Evolutionary conservation across 2,113 vertebrate species (phyloP), one percentile per base, ranked within the genome.

Genomic region (Scomber colias): DNA sequence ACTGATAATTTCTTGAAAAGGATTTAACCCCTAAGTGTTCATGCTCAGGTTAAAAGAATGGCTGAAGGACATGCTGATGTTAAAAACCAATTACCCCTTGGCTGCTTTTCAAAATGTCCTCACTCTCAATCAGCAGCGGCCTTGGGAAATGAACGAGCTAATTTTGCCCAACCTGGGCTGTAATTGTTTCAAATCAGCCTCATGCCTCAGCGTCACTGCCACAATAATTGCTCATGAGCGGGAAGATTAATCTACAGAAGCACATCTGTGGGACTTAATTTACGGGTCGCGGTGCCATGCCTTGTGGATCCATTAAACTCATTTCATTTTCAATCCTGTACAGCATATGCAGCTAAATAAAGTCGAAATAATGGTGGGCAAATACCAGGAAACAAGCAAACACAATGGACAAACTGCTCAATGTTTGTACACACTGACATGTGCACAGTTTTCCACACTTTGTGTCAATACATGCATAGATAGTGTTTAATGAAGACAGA

Each of bases 151-250:
- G 79, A 93, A 85, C 40, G 49, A 85, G 90, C 84, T 90, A 89
- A 92, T 89, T 93, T 86, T 91, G 84, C 82, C 81, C 87, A 90
- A 92, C 83, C 85, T 83, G 84, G 64, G 74, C 65, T 85, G 85
- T 94, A 94, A 95, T 94, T 92, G 92, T 93, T 93, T 94, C 88
- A 92, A 94, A 95, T 94, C 91, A 91, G 89, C 91, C 89, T 91
- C 90, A 79, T 89, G 90, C 85, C 83, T 93, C 89, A 82, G 74
- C 66, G 66, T 83, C 84, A 78, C 75, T 17, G 55, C 71, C 80
- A 86, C 83, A 88, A 89, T 93, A 94, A 94, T 90, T 90, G 89
- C 87, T 87, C 62, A 50, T 83, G 89, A 92, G 82, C 82, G 46
- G 79, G 76, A 82, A 93, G 92, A 93, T 95, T 92, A 93, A 95